phyloP scores from a whole-genome alignment of 2,113 vertebrate genomes.

The Rissa tridactyla region DNA sequence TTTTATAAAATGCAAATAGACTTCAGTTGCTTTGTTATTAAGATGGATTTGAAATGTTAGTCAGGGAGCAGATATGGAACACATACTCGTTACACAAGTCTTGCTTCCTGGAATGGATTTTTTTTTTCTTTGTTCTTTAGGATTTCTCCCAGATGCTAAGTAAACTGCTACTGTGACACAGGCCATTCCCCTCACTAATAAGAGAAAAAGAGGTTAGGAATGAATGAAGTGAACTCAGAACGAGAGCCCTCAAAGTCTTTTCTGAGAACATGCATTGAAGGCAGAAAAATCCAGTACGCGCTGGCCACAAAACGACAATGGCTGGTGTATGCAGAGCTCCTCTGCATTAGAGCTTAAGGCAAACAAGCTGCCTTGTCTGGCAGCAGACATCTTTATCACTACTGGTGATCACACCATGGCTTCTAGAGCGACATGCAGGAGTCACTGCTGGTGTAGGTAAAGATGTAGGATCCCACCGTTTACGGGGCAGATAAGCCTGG shows the following conservation, averaged over 20 bases:
- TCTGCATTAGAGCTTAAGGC: background rate
- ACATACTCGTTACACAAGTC: background rate
- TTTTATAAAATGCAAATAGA: constrained; percentile 56
- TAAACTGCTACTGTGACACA: constrained; percentile 30
- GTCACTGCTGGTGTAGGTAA: background rate
- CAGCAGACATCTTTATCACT: background rate
- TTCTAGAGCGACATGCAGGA: background rate
- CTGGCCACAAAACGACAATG: background rate
- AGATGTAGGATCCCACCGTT: background rate
- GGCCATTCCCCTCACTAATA: background rate
- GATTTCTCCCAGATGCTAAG: constrained; percentile 41
- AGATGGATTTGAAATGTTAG: constrained; percentile 35
- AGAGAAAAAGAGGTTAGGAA: background rate
- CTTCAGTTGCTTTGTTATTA: constrained; percentile 44
- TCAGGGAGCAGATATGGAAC: constrained; percentile 26
- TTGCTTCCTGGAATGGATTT: constrained; percentile 4
- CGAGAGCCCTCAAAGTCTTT: background rate
- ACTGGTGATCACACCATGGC: background rate
- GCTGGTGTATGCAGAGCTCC: background rate
- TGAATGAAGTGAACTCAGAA: background rate
- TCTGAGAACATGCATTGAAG: background rate
- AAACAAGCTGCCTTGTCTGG: background rate
- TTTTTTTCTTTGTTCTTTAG: background rate
- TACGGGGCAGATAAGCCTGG: background rate
- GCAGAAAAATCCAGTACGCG: background rate